phyloP scores from a whole-genome alignment of 2,797 vertebrate genomes.

The Halcyon badia region DNA sequence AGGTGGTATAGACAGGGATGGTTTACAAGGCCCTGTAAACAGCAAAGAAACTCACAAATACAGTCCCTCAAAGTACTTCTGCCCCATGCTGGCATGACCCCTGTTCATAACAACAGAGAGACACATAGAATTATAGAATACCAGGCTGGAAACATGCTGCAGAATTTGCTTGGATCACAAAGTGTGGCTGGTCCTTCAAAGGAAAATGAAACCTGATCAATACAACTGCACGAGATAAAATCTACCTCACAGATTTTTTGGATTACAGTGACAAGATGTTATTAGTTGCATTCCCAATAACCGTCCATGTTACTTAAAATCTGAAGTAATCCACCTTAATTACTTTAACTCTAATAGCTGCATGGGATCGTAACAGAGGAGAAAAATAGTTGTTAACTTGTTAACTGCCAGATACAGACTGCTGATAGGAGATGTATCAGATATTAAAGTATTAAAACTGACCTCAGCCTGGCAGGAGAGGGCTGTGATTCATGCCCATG shows the following conservation, averaged over 20 bases:
- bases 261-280: slow-evolving; percentile 9
- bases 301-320: not conserved
- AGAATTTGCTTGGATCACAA: not conserved
- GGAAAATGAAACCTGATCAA: not conserved
- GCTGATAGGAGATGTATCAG: slow-evolving; percentile 44
- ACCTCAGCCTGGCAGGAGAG: slow-evolving; percentile 40
- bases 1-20: not conserved
- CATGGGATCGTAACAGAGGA: slow-evolving; percentile 21
- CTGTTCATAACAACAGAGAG: not conserved
- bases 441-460: slow-evolving; percentile 38
- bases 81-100: not conserved
- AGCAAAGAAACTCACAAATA: slow-evolving; percentile 4
- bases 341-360: slow-evolving; percentile 2
- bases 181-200: not conserved
- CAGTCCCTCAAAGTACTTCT: not conserved
- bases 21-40: not conserved
- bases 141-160: not conserved
- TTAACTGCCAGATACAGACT: slow-evolving; percentile 51
- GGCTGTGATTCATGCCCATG: slow-evolving; percentile 8
- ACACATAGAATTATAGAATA: not conserved
- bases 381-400: slow-evolving; percentile 51
- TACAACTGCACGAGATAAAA: slow-evolving; percentile 24
- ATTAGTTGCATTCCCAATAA: slow-evolving; percentile 28
- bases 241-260: slow-evolving; percentile 31
- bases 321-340: slow-evolving; percentile 46